phyloP scores from a whole-genome alignment of 2,888 invertebrate genomes.

The Watsonalla binaria region DNA sequence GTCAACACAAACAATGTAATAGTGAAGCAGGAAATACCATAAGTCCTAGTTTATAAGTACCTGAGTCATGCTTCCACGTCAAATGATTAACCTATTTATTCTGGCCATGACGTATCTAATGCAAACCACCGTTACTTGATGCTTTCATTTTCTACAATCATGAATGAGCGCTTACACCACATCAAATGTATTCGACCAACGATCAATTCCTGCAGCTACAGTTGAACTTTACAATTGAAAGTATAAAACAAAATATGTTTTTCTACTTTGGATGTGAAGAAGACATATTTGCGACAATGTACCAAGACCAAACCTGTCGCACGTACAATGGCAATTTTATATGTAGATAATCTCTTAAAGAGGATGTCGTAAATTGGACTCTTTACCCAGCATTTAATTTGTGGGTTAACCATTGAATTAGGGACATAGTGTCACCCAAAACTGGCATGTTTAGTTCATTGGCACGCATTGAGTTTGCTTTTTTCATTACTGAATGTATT shows the following conservation, averaged over 20 bases:
- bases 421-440: constrained; percentile 13
- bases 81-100: constrained; percentile 40
- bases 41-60: constrained; percentile 27
- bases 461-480: not conserved
- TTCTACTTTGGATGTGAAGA: too few species aligned
- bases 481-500: not conserved
- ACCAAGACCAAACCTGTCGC: not conserved
- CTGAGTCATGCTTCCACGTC: constrained; percentile 41
- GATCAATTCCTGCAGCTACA: too few species aligned
- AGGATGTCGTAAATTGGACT: constrained; percentile 56
- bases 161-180: not conserved
- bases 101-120: not conserved
- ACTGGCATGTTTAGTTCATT: not conserved
- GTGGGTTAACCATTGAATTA: constrained; percentile 22
- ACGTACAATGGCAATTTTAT: constrained; percentile 45
- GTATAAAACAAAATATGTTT: too few species aligned
- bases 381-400: constrained; percentile 25
- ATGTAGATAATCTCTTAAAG: constrained; percentile 49
- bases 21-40: constrained; percentile 42
- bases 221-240: too few species aligned
- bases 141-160: constrained; percentile 15
- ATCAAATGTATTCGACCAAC: not conserved
- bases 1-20: constrained; percentile 5
- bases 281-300: too few species aligned
- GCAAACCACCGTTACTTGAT: constrained; percentile 7